Conservation (phyloP, 2,888 invertebrate genomes). For the Epirrita christyi region DNA sequence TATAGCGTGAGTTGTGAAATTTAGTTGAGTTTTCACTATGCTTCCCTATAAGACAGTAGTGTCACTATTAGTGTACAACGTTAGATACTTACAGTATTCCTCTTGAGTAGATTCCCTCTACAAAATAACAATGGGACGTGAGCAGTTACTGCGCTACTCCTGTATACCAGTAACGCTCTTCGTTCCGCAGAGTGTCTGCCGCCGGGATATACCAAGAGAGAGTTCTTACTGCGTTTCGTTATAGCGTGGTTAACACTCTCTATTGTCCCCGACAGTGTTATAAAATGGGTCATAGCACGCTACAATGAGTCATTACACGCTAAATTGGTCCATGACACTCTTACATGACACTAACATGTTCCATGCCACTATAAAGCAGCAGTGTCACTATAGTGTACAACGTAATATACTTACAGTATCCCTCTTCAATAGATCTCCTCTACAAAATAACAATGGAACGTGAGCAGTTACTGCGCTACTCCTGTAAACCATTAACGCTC, state of each 20-base stretch:
- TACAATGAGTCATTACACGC: too few relatives aligned
- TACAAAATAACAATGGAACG: constrained; percentile 82
- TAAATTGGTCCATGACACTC: too few relatives aligned
- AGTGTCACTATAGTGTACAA: neutral
- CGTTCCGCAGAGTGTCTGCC: constrained; percentile 83
- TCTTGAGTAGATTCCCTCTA: constrained; percentile 33
- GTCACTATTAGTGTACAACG: neutral
- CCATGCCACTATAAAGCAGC: too few relatives aligned
- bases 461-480: constrained; percentile 85
- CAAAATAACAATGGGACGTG: constrained; percentile 85
- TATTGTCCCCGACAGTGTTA: too few relatives aligned
- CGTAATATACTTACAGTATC: neutral
- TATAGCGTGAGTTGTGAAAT: too few relatives aligned
- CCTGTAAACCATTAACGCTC: constrained; percentile 83
- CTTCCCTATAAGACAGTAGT: too few relatives aligned
- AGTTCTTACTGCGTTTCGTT: constrained; percentile 59
- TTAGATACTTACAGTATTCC: neutral
- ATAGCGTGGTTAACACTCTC: constrained; percentile 87
- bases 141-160: constrained; percentile 85
- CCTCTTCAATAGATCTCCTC: constrained; percentile 32
- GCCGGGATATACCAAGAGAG: constrained; percentile 82
- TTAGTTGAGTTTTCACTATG: too few relatives aligned
- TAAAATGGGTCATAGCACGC: too few relatives aligned
- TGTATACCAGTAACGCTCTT: constrained; percentile 82
- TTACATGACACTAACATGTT: too few relatives aligned